Evolutionary conservation across 2,888 invertebrate species (phyloP).

Genomic region (Apamea sordens): DNA sequence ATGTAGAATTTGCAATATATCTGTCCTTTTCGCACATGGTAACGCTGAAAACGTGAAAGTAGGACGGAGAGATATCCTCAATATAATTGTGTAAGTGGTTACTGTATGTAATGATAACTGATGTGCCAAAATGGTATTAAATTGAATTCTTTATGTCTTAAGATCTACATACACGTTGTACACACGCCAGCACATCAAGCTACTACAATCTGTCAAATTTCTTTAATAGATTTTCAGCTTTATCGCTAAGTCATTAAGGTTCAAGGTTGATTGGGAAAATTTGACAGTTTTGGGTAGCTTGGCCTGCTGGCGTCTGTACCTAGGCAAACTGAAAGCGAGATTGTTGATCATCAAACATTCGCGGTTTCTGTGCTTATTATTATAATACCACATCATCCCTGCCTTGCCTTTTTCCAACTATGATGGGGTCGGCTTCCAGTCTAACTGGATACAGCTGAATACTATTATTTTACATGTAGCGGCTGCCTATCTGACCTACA

Average conservation of each 20-base stretch:
- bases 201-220: too few species aligned
- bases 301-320: too few species aligned
- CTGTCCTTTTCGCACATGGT: conserved; percentile 21
- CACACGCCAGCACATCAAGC: too few species aligned
- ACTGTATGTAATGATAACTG: conserved; percentile 8
- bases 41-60: neutral
- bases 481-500: neutral
- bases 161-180: neutral
- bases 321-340: neutral
- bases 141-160: conserved; percentile 6
- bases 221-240: too few species aligned
- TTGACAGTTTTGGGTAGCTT: too few species aligned
- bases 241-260: too few species aligned
- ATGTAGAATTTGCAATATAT: conserved; percentile 26
- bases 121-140: conserved; percentile 18
- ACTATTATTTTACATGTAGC: neutral
- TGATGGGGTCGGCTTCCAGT: neutral
- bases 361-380: too few species aligned
- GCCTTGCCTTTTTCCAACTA: neutral
- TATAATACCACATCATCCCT: too few species aligned
- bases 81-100: conserved; percentile 26
- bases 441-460: neutral
- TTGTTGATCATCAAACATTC: too few species aligned
- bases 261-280: too few species aligned
- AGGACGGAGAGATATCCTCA: conserved; percentile 16